Evolutionary conservation across 2,888 invertebrate genomes (phyloP).

Genomic region (Caenorhabditis angaria): DNA sequence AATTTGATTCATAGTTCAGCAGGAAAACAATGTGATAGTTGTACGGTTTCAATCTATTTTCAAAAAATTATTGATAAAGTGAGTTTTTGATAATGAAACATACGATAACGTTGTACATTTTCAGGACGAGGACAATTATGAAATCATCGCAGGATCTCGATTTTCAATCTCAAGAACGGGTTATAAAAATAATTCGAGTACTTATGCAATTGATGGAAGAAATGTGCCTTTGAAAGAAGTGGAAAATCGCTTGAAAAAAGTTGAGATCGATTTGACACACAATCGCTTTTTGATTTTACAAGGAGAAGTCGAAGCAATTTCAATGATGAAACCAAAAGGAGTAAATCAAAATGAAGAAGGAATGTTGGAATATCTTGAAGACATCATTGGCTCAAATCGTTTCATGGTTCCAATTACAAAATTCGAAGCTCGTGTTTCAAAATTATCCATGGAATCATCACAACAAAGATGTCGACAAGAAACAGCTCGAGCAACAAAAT

Average conservation of each 20-base stretch:
- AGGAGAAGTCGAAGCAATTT: constrained; percentile 99
- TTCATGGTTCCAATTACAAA: constrained; percentile 1
- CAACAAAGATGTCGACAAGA: neutral
- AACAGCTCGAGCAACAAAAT: neutral
- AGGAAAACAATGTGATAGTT: constrained; percentile 79
- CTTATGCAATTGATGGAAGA: constrained; percentile 50
- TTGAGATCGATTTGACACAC: constrained; percentile 93
- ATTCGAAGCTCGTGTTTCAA: neutral
- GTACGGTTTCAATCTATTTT: constrained; percentile 90
- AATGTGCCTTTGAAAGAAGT: constrained; percentile 83
- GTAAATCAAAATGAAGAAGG: constrained; percentile 81
- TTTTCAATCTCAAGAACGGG: constrained; percentile 88
- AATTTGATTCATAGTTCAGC: constrained; percentile 88
- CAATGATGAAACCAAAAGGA: constrained; percentile 96
- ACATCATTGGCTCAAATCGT: constrained; percentile 85
- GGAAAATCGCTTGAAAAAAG: constrained; percentile 80
- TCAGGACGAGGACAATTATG: constrained; percentile 74
- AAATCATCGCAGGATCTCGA: constrained; percentile 82
- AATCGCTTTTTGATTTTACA: constrained; percentile 96
- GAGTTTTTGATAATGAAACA: neutral
- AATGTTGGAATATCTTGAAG: constrained; percentile 96
- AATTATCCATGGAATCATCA: constrained; percentile 12
- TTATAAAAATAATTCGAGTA: constrained; percentile 76
- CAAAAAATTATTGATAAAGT: constrained; percentile 75
- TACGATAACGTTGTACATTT: neutral